Conservation (phyloP, 1,140 invertebrate species). For the Trachymyrmex cornetzi region DNA sequence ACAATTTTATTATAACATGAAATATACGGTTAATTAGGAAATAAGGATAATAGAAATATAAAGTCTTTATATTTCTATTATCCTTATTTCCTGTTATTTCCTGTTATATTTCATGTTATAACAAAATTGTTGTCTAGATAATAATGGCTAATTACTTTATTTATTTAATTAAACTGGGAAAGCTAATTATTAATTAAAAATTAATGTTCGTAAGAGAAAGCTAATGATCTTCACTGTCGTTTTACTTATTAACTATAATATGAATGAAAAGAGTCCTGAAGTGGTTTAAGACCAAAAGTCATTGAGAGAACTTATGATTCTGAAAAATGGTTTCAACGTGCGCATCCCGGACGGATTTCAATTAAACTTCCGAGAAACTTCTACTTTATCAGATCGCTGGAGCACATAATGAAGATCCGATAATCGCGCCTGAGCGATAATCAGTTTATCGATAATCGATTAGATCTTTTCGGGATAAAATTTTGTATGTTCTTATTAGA, state of each 20-base stretch:
- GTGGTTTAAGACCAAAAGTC: slow-evolving; percentile 41
- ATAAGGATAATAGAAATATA: no score
- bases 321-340: slow-evolving; percentile 66
- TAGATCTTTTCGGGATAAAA: slow-evolving; percentile 42
- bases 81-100: not conserved
- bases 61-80: not conserved
- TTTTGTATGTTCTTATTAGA: slow-evolving; percentile 29
- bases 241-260: slow-evolving; percentile 30
- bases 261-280: slow-evolving; percentile 41
- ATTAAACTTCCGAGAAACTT: slow-evolving; percentile 77
- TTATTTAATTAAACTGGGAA: not conserved
- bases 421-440: slow-evolving; percentile 70
- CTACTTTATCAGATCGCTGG: slow-evolving; percentile 72
- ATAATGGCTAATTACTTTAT: not conserved
- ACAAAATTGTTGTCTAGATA: not conserved
- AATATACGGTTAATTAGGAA: no score
- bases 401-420: slow-evolving; percentile 80
- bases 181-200: slow-evolving; percentile 13
- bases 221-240: slow-evolving; percentile 22
- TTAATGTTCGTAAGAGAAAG: slow-evolving; percentile 32
- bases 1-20: no score
- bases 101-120: no score
- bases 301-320: slow-evolving; percentile 58
- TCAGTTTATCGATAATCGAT: slow-evolving; percentile 76
- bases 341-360: slow-evolving; percentile 71